Conservation (phyloP, 1,140 invertebrate genomes). For the Drepana arcuata region DNA sequence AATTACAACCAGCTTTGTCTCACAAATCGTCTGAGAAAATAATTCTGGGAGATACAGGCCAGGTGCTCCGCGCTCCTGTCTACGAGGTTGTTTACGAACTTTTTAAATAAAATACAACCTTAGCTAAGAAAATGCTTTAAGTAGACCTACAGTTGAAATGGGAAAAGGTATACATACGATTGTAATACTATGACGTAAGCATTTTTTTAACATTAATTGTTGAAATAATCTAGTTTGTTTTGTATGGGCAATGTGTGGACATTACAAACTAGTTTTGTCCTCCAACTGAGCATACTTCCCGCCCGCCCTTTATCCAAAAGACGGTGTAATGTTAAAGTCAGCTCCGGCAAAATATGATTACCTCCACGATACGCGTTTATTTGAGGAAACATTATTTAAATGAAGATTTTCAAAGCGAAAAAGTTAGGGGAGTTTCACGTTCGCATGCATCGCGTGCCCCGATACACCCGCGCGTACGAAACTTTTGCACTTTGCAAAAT, state of each 20-base stretch:
- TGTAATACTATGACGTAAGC: no score
- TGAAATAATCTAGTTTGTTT: no score
- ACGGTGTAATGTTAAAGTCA: no score
- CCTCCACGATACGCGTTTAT: slow-evolving; percentile 25
- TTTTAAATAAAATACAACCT: slow-evolving; percentile 19
- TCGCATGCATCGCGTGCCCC: slow-evolving; percentile 37
- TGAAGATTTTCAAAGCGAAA: slow-evolving; percentile 37
- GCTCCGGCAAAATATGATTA: no score
- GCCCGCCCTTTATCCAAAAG: no score
- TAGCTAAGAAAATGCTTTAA: no score
- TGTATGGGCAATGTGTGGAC: no score
- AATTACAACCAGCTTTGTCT: slow-evolving; percentile 40
- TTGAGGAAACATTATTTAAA: slow-evolving; percentile 35
- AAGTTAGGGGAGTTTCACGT: slow-evolving; percentile 33
- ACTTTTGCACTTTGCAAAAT: slow-evolving; percentile 59
- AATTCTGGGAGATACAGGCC: slow-evolving; percentile 16
- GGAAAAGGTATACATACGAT: no score
- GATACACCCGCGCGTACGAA: slow-evolving; percentile 35
- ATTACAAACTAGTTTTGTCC: no score
- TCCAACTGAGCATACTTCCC: no score
- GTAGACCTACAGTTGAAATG: no score
- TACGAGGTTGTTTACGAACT: slow-evolving; percentile 14
- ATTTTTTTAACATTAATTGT: no score
- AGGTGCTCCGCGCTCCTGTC: slow-evolving; percentile 13
- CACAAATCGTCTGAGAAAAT: slow-evolving; percentile 33